Conservation (phyloP, 2,888 invertebrate genomes). For the Mimumesa dahlbomi region DNA sequence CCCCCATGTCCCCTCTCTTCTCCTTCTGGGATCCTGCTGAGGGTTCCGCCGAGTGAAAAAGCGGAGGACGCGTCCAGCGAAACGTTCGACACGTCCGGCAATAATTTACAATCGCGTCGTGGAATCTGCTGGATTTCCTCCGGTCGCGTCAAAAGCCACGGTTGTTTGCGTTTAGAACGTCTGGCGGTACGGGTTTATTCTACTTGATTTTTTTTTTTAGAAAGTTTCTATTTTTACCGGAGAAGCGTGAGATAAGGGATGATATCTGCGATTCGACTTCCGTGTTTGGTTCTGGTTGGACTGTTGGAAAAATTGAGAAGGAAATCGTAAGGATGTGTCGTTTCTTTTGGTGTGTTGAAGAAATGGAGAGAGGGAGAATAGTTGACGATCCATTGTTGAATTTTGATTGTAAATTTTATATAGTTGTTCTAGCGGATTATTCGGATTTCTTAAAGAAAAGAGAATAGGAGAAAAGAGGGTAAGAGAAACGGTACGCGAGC, state of each 20-base stretch:
- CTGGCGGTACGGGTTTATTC: too few species aligned
- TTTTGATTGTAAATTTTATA: background rate
- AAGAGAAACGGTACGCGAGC: conserved; percentile 17
- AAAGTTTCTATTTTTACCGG: too few species aligned
- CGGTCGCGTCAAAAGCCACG: conserved; percentile 12
- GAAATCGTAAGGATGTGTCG: too few species aligned
- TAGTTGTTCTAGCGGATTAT: background rate
- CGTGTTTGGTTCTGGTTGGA: too few species aligned
- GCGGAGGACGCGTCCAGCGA: conserved; percentile 40
- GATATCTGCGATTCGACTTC: too few species aligned
- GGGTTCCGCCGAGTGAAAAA: conserved; percentile 57
- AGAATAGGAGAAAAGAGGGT: background rate
- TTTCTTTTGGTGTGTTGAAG: too few species aligned
- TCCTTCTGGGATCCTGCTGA: conserved; percentile 58
- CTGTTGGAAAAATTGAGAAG: too few species aligned
- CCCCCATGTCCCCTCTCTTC: conserved; percentile 22
- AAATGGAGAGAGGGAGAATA: too few species aligned
- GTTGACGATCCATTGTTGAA: too few species aligned
- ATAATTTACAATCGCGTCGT: conserved; percentile 53
- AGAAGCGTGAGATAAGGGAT: too few species aligned
- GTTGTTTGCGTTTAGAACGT: too few species aligned
- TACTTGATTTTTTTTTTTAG: too few species aligned
- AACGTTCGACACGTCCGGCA: conserved; percentile 36
- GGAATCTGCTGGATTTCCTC: conserved; percentile 26
- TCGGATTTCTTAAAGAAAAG: background rate